These are phyloP conservation scores for Lasioglossum oenotherae DNA, from an alignment of 2,888 invertebrate species.

Conservation along the genomic window DNA sequence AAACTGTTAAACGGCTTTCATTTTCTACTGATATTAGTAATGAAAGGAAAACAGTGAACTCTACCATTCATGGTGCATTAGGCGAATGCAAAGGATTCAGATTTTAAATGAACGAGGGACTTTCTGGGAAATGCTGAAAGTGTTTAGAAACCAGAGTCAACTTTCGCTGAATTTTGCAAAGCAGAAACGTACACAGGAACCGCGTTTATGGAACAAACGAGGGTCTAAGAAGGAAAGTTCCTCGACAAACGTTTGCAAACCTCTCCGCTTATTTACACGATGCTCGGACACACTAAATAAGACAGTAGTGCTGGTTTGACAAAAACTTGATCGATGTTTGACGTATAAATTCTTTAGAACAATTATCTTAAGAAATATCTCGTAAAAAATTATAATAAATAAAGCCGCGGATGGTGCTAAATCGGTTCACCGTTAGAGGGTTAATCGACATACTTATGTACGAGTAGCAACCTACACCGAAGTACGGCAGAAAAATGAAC, in stretches of 20 bases:
- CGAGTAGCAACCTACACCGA: no score
- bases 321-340: background rate
- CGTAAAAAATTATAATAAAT: background rate
- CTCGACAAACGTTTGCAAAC: background rate
- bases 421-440: no score
- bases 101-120: background rate
- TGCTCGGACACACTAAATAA: background rate
- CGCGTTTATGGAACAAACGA: background rate
- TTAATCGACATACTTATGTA: background rate
- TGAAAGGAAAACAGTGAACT: background rate
- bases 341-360: background rate
- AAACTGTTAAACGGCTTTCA: background rate
- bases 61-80: background rate
- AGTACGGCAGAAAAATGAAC: background rate
- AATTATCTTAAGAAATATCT: background rate
- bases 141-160: background rate
- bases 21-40: background rate
- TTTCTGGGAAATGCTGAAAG: background rate
- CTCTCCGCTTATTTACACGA: background rate
- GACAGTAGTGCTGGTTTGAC: background rate
- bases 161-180: background rate
- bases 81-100: background rate
- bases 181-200: background rate
- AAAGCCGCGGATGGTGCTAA: background rate
- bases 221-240: constrained; percentile 1